phyloP scores from a whole-genome alignment of 2,797 vertebrate genomes.

The Urophycis tenuis region DNA sequence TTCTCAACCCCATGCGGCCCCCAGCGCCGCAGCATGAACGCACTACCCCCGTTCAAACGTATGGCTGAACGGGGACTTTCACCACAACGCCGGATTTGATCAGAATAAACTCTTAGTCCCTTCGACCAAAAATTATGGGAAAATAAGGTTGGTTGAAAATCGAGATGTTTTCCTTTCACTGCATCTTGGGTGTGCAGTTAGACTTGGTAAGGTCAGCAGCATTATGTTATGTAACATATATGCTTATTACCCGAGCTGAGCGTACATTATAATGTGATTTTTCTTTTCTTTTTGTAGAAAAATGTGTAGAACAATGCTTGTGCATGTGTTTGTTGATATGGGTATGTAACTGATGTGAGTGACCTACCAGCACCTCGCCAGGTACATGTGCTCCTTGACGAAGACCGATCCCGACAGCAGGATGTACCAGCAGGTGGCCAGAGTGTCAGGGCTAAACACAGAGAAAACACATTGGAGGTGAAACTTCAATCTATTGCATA shows the following conservation, averaged over 20 bases:
- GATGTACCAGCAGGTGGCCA: conserved; percentile 92
- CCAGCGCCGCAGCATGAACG: too few species aligned
- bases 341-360: neutral
- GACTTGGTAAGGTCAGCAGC: neutral
- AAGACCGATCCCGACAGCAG: conserved; percentile 92
- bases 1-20: too few species aligned
- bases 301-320: neutral
- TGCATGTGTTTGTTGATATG: neutral
- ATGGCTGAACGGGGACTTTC: too few species aligned
- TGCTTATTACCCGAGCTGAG: neutral
- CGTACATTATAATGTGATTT: neutral
- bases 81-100: too few species aligned
- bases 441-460: conserved; percentile 81
- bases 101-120: too few species aligned
- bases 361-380: conserved; percentile 79
- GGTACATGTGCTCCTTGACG: conserved; percentile 93
- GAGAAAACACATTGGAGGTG: conserved; percentile 26
- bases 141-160: too few species aligned
- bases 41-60: too few species aligned
- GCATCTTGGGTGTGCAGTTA: neutral
- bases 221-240: neutral
- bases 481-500: neutral
- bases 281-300: neutral
- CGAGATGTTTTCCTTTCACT: too few species aligned
- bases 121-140: too few species aligned